Conservation (phyloP, 2,888 invertebrate genomes). For the Aricia artaxerxes region DNA sequence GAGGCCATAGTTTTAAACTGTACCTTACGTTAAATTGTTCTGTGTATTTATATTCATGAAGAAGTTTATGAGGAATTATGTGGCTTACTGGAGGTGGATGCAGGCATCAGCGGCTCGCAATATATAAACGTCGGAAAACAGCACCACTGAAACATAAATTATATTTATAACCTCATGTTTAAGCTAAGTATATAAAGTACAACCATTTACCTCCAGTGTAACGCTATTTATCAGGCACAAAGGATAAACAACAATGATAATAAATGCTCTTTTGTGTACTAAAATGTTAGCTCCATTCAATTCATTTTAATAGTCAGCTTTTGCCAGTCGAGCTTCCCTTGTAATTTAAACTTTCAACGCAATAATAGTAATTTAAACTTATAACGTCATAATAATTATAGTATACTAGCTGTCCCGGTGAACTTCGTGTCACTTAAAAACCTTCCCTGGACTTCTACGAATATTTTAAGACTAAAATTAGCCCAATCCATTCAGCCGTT, state of each 20-base stretch:
- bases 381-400: too few relatives aligned
- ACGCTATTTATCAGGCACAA: background rate
- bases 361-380: background rate
- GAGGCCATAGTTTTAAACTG: too few relatives aligned
- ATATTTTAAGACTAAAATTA: too few relatives aligned
- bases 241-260: background rate
- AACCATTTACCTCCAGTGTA: conserved; percentile 2
- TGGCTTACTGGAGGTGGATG: background rate
- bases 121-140: background rate
- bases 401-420: too few relatives aligned
- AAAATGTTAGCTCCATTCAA: background rate
- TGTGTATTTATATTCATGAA: background rate
- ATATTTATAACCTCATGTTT: conserved; percentile 5
- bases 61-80: background rate
- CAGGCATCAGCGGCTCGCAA: background rate
- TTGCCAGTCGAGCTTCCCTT: background rate
- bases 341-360: background rate
- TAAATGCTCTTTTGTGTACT: background rate
- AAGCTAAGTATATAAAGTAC: conserved; percentile 16
- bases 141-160: conserved; percentile 4
- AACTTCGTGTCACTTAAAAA: too few relatives aligned
- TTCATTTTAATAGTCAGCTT: conserved; percentile 1
- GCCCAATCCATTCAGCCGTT: too few relatives aligned
- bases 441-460: too few relatives aligned
- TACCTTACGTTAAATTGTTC: background rate